Evolutionary conservation across 23 tunicate genomes (phyloP), one percentile per base, ranked within the genome.

Genomic region (Ciona savignyi): DNA sequence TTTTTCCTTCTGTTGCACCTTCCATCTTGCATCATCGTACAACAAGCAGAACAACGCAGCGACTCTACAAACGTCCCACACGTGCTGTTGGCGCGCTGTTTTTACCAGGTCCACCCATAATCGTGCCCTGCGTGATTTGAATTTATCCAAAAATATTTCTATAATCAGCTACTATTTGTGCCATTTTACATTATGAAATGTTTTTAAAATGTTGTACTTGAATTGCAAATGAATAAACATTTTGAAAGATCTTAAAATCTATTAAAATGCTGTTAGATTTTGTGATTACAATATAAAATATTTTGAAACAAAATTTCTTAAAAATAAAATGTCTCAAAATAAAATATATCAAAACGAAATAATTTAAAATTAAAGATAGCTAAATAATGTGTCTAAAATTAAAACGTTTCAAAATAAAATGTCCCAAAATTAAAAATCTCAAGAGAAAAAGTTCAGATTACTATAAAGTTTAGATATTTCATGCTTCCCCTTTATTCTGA

Each of bases 21-120:
- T 78, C 97, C 97, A 91, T 35, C 97, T 64, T 28, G 78, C 86
- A 77, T 91, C 97, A 80, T 91, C 97, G 61, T 91, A 91, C 60
- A 91, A 65, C 70, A 91, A 33, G 31, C 86, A 84, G 70, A 91
- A 91, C 28, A 66, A 66, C 2, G 91, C 76, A 1, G 97, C 86
- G 27, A 77, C 86, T 61, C 97, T 62, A 72, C 97, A 91, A 23
- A 91, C 97, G 34, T 91, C 97, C 97, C 97, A 91, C 0, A 91
- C 86, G 72, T 85, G 80, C 62, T 91, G 97, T 67, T 72, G 76
- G 1, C 97, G 71, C 27, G 97, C 91, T 25, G 84, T 82, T 71
- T 91, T 91, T 27, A 74, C 85, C 66, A 91, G 34, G 70, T 91
- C 97, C 0, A 75, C 97, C 97, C 97, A 91, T 25, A 91, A 67